Conservation (phyloP, 2,888 invertebrate genomes). For the Trypoxylon attenuatum region DNA sequence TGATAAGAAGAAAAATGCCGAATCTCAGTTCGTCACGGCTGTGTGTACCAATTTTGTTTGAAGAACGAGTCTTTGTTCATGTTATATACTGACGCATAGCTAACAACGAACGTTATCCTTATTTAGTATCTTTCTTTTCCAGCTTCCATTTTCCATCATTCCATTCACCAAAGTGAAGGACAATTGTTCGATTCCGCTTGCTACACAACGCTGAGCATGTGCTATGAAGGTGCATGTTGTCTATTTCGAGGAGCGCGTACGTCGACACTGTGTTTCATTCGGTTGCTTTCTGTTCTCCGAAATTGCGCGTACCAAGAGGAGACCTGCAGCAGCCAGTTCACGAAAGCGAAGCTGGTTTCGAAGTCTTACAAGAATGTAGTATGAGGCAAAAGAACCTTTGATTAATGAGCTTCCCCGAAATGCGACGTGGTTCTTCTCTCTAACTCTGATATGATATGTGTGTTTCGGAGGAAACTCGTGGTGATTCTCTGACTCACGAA, state of each 20-base stretch:
- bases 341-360: neutral
- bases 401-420: neutral
- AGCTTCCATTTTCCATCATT: slow-evolving; percentile 7
- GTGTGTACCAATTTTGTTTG: neutral
- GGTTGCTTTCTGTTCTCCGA: neutral
- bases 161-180: slow-evolving; percentile 1
- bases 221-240: neutral
- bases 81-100: neutral
- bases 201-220: slow-evolving; percentile 2
- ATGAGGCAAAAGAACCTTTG: neutral
- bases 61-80: neutral
- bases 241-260: slow-evolving; percentile 13
- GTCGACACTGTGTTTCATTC: slow-evolving; percentile 2
- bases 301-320: neutral
- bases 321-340: neutral
- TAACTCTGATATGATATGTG: neutral
- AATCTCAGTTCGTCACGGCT: neutral
- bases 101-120: neutral
- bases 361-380: neutral
- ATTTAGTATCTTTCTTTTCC: neutral
- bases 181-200: neutral
- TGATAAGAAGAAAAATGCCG: neutral
- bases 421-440: neutral
- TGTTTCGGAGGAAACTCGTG: neutral
- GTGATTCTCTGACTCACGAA: neutral